Evolutionary conservation across 1,140 invertebrate species (phyloP), one percentile per base, ranked within the genome.

Genomic region (Sesamia nonagrioides): DNA sequence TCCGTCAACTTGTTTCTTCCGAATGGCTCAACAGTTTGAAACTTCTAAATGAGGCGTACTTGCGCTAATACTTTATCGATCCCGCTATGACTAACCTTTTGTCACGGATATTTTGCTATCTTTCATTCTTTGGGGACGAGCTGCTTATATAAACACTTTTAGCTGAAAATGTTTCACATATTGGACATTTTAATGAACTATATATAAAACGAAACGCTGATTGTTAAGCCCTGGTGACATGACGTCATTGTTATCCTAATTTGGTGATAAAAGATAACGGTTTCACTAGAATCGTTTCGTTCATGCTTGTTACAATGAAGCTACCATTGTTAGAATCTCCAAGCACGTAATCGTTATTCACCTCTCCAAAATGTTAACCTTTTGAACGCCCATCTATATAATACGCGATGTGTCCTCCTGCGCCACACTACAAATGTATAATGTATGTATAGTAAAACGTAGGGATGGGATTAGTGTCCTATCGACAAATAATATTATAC

Each of bases 11-110:
- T 74, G 42, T 42, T 66, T 66, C n/a, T 66, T 74, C 37, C 11
- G 56, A 60, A 74, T 40, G 21, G 54, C n/a, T 74, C 48, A 35
- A 56, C 56, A 60, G 72, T 74, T 52, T 61, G 7, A 63, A 50
- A 75, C 42, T 61, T 35, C 7, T 63, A 63, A 61, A 61, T 27
- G 56, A 75, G 27, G 58, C 71, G 33, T 73, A 71, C 68, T 71
- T 69, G 42, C 45, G 48, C 68, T 58, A 58, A 73, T 73, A 73
- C 71, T 75, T 63, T 75, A 61, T 75, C 73, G 73, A 75, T 61
- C 42, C 42, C 35, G 37, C 37, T 42, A 74, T 60, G 54, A 45
- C 71, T 74, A 74, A 74, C 54, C 54, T 74, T 74, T 58, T 33
- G n/a, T 56, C 40, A n/a, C 40, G 33, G 37, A 60, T 33, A 17